Base-by-base conservation (phyloP, 2,113 vertebrate genomes). In the Rynchops niger region DNA sequence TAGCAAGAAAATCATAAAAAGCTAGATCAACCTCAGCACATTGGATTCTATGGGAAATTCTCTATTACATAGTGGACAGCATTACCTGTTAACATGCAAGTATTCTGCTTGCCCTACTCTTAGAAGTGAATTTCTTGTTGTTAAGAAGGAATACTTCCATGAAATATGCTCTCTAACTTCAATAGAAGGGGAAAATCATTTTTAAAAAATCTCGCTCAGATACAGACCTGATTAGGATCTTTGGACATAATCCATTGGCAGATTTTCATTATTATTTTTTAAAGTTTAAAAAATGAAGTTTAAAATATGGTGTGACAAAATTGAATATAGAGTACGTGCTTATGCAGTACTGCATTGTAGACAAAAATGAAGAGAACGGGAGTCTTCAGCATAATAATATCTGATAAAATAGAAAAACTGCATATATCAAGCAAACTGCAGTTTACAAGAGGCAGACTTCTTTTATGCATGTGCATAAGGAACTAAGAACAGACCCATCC, bases 381-480 rank as follows among this genome's bases (percentile, higher is more conserved):
- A 92, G 30, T 67, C 88, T 95, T 95, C 88, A 79, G 82, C 72
- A 91, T 86, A 88, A 61, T 72, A 91, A 86, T 80, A 82, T 80
- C 80, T 89, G 94, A 95, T 95, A 94, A 93, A 90, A 55, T 82
- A 59, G 36, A 70, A 84, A 72, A 83, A 55, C 71, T 73, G 79
- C 80, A 95, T 86, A 78, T 67, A 86, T 95, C 47, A 91, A 84
- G 56, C 16, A 76, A 94, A 85, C 67, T 63, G 66, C 42, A 49
- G 56, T 93, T 91, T 96, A 58, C 62, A 88, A 83, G 53, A 94
- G 34, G 40, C 52, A 94, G 71, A 55, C 15, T 73, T 94, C 17
- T 89, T 82, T 66, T 73, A 40, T 93, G 30, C 27, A 17, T 53
- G 70, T 92, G 49, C 77, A 61, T 42, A 73, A 67, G 42, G 50